Evolutionary conservation across 2,888 invertebrate genomes (phyloP).

Genomic region (Neoaliturus tenellus): DNA sequence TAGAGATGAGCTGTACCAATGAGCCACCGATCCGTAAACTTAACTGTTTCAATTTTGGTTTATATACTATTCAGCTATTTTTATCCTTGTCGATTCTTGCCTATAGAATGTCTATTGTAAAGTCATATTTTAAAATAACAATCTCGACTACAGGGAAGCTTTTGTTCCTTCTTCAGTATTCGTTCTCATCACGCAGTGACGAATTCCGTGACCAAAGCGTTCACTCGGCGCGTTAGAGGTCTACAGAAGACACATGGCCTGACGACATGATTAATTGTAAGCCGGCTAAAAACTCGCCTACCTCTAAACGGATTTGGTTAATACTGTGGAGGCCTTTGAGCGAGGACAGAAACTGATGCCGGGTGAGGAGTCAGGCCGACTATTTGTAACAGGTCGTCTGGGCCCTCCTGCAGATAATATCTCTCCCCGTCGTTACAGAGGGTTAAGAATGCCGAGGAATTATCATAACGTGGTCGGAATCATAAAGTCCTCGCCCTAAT

Average conservation of each 20-base stretch:
- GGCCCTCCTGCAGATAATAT: slow-evolving; percentile 20
- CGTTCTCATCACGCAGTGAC: neutral
- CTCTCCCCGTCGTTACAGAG: slow-evolving; percentile 19
- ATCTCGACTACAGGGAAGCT: no score
- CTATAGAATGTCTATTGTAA: no score
- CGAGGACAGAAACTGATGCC: slow-evolving; percentile 6
- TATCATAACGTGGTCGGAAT: slow-evolving; percentile 12
- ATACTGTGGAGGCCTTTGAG: neutral
- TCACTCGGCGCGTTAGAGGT: neutral
- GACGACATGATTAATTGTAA: slow-evolving; percentile 29
- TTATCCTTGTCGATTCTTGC: no score
- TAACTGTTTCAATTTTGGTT: no score
- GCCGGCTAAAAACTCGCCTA: slow-evolving; percentile 21
- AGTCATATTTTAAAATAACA: no score
- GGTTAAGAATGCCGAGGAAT: neutral
- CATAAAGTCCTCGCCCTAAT: slow-evolving; percentile 7
- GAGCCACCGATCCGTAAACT: no score
- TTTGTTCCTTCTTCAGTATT: neutral
- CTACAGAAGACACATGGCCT: slow-evolving; percentile 9
- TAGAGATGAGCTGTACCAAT: no score
- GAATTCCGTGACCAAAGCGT: neutral
- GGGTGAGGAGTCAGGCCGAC: neutral
- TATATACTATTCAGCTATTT: no score
- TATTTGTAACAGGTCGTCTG: slow-evolving; percentile 25
- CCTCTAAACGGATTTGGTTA: slow-evolving; percentile 29